A percentile compares a stretch with the other conserved stretches of the same genome.
phyloP scores from a whole-genome alignment of 2,888 invertebrate genomes.

The Clanis bilineata region DNA sequence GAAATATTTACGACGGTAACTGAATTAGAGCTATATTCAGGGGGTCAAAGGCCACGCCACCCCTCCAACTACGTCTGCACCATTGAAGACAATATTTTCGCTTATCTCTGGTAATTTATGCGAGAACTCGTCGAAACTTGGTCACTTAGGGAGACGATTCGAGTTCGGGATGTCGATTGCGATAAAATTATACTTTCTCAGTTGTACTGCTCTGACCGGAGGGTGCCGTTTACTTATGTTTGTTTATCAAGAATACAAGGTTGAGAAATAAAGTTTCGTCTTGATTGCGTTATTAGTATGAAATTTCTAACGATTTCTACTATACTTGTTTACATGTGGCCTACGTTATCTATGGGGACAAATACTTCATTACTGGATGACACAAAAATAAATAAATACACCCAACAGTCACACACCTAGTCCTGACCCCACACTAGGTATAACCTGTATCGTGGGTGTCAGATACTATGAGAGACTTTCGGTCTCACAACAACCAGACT shows the following conservation, averaged over 20 bases:
- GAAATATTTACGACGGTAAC: background rate
- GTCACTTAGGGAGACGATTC: constrained; percentile 67
- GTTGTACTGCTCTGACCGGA: constrained; percentile 26
- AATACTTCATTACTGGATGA: too few species aligned
- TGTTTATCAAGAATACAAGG: background rate
- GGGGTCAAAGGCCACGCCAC: background rate
- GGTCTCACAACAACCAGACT: too few species aligned
- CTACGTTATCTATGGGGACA: too few species aligned
- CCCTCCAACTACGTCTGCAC: constrained; percentile 11
- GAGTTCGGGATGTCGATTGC: constrained; percentile 62
- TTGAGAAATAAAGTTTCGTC: background rate
- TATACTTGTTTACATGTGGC: too few species aligned
- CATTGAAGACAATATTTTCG: constrained; percentile 78
- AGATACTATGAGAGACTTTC: too few species aligned
- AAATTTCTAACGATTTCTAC: background rate
- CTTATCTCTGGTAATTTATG: constrained; percentile 79
- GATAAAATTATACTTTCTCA: constrained; percentile 60
- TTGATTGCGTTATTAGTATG: background rate
- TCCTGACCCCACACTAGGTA: too few species aligned
- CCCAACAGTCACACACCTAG: too few species aligned
- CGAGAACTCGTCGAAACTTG: constrained; percentile 70
- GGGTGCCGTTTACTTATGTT: constrained; percentile 12
- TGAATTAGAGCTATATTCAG: background rate
- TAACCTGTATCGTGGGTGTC: too few species aligned
- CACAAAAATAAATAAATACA: too few species aligned